Conservation (phyloP, 2,797 vertebrate genomes). For the Gymnocypris eckloni region DNA sequence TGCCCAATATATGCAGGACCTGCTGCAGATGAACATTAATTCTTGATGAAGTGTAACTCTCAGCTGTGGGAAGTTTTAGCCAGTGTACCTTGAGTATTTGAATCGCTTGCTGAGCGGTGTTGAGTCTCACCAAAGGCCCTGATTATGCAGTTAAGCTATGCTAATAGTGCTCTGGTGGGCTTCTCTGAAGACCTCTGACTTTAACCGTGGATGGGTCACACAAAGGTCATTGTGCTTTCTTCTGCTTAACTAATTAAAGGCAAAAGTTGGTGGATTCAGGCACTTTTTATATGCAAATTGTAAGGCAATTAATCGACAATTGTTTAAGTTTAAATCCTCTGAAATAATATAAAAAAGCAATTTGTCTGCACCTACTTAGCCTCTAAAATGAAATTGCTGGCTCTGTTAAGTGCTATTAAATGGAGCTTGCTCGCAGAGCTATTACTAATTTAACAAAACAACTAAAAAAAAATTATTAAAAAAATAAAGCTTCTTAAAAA, state of each 20-base stretch:
- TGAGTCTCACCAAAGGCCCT: slow-evolving; percentile 17
- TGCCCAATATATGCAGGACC: slow-evolving; percentile 20
- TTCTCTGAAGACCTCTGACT: slow-evolving; percentile 34
- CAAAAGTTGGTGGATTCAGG: slow-evolving; percentile 9
- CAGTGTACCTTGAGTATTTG: slow-evolving; percentile 12
- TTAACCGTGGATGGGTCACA: slow-evolving; percentile 32
- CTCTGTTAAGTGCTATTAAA: slow-evolving; percentile 37
- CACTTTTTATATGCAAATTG: slow-evolving; percentile 19
- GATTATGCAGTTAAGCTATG: slow-evolving; percentile 53
- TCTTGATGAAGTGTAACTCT: slow-evolving; percentile 28
- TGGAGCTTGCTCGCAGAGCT: slow-evolving; percentile 36
- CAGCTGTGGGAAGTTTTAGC: not conserved
- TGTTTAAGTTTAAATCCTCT: slow-evolving; percentile 32
- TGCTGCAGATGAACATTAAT: slow-evolving; percentile 32
- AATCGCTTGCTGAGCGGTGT: not conserved
- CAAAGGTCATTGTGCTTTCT: slow-evolving; percentile 11
- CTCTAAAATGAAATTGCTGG: slow-evolving; percentile 13
- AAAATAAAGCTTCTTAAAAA: slow-evolving; percentile 36
- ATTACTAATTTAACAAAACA: slow-evolving; percentile 61
- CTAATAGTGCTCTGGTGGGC: slow-evolving; percentile 41
- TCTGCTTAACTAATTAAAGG: slow-evolving; percentile 31
- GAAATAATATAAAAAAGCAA: slow-evolving; percentile 23
- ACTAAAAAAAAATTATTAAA: not conserved
- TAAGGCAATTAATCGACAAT: not conserved
- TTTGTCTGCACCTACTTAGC: slow-evolving; percentile 28